Evolutionary conservation across 30 jellyfish, hydroid and myxozoan species (phyloP).

Genomic region (Chrysaora quinquecirrha): DNA sequence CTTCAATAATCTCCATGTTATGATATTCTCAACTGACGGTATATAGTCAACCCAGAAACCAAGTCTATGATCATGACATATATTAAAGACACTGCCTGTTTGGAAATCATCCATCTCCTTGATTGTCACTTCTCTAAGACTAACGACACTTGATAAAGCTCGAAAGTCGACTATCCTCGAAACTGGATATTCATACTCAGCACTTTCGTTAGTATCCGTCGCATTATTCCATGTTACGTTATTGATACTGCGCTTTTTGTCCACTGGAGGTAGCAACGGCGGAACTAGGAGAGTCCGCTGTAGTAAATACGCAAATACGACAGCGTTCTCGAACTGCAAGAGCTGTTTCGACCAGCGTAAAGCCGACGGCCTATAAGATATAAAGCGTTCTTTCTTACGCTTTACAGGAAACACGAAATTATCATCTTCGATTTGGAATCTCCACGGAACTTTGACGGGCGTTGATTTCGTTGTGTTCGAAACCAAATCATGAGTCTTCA

Average conservation of each 20-base stretch:
- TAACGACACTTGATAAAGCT: slow-evolving; percentile 49
- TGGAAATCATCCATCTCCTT: slow-evolving; percentile 5
- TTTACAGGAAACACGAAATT: slow-evolving; percentile 76
- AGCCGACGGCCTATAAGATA: slow-evolving; percentile 60
- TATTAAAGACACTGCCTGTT: slow-evolving; percentile 32
- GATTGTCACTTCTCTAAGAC: slow-evolving; percentile 32
- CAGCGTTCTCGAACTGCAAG: slow-evolving; percentile 87
- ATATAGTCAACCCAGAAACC: slow-evolving; percentile 95
- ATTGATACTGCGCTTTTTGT: not conserved
- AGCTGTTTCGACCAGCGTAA: slow-evolving; percentile 80
- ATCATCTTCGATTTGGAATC: slow-evolving; percentile 89
- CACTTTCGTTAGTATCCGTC: no score
- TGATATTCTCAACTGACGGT: slow-evolving; percentile 87
- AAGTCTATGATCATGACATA: slow-evolving; percentile 88
- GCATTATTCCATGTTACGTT: not conserved
- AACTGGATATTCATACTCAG: slow-evolving; percentile 27
- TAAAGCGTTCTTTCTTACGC: slow-evolving; percentile 15
- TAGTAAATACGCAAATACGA: slow-evolving; percentile 75
- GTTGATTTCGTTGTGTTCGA: slow-evolving; percentile 12
- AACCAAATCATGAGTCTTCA: not conserved
- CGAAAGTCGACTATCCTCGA: slow-evolving; percentile 68
- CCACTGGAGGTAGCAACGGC: slow-evolving; percentile 44
- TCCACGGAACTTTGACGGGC: slow-evolving; percentile 83
- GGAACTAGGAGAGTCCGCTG: slow-evolving; percentile 85
- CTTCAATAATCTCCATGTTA: slow-evolving; percentile 79